phyloP scores from a whole-genome alignment of 2,113 vertebrate species.

The Pimephales promelas region DNA sequence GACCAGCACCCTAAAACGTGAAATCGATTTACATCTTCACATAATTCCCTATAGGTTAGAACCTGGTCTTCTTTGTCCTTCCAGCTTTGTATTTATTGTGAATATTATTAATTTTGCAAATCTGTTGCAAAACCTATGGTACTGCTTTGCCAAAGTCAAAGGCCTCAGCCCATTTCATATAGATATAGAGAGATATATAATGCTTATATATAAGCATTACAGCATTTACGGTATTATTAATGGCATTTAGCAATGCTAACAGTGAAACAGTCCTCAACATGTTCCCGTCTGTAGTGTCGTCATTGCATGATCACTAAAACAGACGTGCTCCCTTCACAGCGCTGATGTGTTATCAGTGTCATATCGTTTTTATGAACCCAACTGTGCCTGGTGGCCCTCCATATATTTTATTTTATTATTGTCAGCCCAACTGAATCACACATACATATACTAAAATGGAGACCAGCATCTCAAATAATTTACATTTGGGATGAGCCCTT shows the following conservation, averaged over 20 bases:
- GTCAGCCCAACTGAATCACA: neutral
- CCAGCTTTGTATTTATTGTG: neutral
- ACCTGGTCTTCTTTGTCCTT: neutral
- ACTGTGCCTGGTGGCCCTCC: neutral
- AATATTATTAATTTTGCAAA: neutral
- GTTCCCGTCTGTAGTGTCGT: neutral
- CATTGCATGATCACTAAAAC: neutral
- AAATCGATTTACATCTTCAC: neutral
- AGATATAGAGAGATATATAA: neutral
- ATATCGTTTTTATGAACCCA: conserved; percentile 18
- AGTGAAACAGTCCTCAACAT: neutral
- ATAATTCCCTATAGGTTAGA: neutral
- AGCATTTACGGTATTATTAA: neutral
- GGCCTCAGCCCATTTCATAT: conserved; percentile 4
- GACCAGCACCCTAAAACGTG: neutral
- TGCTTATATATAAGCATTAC: neutral
- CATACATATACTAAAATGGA: neutral
- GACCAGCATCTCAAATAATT: neutral
- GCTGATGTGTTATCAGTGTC: neutral
- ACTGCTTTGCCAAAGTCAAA: conserved; percentile 11
- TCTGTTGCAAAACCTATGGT: neutral
- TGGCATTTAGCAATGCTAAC: neutral
- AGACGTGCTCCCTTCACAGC: neutral
- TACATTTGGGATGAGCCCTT: neutral
- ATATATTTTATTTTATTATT: neutral